phyloP scores from a whole-genome alignment of 2,888 invertebrate genomes.

The Hyles lineata region DNA sequence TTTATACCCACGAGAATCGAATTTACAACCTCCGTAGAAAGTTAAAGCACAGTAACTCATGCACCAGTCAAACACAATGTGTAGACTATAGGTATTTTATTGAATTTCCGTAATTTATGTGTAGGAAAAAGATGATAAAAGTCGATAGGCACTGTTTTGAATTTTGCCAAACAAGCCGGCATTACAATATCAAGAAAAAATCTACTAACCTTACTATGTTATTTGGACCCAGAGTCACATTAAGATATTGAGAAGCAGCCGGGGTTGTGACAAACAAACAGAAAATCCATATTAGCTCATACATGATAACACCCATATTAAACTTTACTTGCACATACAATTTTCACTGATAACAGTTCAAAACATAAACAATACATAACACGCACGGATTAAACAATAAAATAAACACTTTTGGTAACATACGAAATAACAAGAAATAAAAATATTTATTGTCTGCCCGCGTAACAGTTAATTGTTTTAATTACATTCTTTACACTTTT shows the following conservation, averaged over 20 bases:
- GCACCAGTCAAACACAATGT: too few species aligned
- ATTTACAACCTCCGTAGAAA: too few species aligned
- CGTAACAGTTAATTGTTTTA: conserved; percentile 8
- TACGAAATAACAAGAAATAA: neutral
- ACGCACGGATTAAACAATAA: conserved; percentile 4
- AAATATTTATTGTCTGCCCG: conserved; percentile 8
- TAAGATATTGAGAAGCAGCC: conserved; percentile 11
- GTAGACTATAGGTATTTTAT: too few species aligned
- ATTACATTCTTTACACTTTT: conserved; percentile 5
- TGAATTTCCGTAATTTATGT: too few species aligned
- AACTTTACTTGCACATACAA: neutral
- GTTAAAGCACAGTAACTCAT: too few species aligned
- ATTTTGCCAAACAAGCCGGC: neutral
- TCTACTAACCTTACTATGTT: conserved; percentile 27
- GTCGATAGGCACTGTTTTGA: neutral
- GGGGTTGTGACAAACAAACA: neutral
- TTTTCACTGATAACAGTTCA: neutral
- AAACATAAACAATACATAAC: neutral
- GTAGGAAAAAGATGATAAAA: neutral
- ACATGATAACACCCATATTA: conserved; percentile 11
- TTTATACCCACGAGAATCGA: too few species aligned
- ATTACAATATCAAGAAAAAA: neutral
- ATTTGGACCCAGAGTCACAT: neutral
- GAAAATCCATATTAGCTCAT: conserved; percentile 27
- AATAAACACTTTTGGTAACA: neutral